A percentile compares a stretch with the other conserved stretches of the same genome.
These are phyloP conservation scores for Callimorpha dominula DNA, from an alignment of 2,888 invertebrate species.

Conservation along the genomic window DNA sequence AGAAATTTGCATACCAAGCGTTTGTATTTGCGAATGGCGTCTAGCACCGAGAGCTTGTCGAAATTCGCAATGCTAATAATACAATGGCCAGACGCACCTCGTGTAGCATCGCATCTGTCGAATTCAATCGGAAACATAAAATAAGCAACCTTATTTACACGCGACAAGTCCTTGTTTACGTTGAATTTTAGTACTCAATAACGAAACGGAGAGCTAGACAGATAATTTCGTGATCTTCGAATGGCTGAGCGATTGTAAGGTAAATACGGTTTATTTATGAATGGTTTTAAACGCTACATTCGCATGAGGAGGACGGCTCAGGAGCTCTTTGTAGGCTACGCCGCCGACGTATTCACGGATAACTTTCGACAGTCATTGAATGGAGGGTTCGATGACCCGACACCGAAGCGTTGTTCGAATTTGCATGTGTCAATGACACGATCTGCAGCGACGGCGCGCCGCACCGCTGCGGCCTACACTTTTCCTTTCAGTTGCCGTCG, in stretches of 20 bases:
- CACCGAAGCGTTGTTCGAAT: constrained; percentile 78
- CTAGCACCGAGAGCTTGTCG: constrained; percentile 76
- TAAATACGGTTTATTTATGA: constrained; percentile 69
- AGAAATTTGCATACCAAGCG: constrained; percentile 77
- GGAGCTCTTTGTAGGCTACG: constrained; percentile 72
- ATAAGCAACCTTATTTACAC: constrained; percentile 62
- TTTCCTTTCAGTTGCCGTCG: constrained; percentile 80
- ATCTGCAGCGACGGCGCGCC: constrained; percentile 68
- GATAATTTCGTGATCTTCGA: constrained; percentile 63
- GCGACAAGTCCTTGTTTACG: constrained; percentile 59
- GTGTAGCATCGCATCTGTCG: constrained; percentile 68
- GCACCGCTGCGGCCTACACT: constrained; percentile 74
- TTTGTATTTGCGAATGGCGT: constrained; percentile 77
- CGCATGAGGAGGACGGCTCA: constrained; percentile 55
- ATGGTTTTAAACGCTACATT: constrained; percentile 68
- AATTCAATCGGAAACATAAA: constrained; percentile 54
- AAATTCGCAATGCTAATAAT: constrained; percentile 83
- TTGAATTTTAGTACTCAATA: constrained; percentile 53
- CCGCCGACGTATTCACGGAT: constrained; percentile 69
- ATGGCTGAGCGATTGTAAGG: constrained; percentile 59
- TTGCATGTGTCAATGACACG: constrained; percentile 86
- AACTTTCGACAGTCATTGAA: constrained; percentile 86
- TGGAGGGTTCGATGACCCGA: constrained; percentile 81
- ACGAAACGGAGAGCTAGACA: constrained; percentile 67
- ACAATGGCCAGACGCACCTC: constrained; percentile 81